Evolutionary conservation across 35 echinoderm and acorn worm species (phyloP), one percentile per base, ranked within the genome.

Genomic region (Hemicentrotus pulcherrimus): DNA sequence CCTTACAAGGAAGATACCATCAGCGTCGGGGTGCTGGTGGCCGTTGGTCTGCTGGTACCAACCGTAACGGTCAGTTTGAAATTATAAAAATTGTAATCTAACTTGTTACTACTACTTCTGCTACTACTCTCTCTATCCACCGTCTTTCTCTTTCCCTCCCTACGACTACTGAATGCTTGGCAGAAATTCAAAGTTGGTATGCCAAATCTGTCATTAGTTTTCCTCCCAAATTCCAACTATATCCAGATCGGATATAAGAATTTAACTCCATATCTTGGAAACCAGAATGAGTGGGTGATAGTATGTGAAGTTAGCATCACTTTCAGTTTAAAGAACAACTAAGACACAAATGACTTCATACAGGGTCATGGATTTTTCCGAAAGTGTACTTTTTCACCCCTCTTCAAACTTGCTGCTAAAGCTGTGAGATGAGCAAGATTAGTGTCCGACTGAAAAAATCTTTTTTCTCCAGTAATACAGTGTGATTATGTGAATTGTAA

Each of bases 1-100:
- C 97, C 97, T 8, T 99, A 97, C 95, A 96, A 94, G 28, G 32
- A 94, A 30, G 97, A 97, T 85, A 99, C 98, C 2, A 94, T 99
- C 60, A 97, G 94, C 71, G 96, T 95, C 19, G 86, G 94, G 4
- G 78, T 99, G 2, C 58, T 97, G 13, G 46, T 94, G 6, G 30
- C 95, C 48, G 95, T 99, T 0, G 96, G 96, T 88, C 11, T 97
- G 9, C 88, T 48, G 11, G 47, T 98, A 86, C 97, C 96, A 31
- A 94, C 97, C 28, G 89, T 97, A 48, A 90, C 96, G 47, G 98
- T 99, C 96, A 97, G 98, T 97, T 86, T 88, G 9, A 24, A 70
- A 50, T 41, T 41, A 41, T 41, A 41, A 0, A 41, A 41, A 41
- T 3, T 41, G 0, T 41, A 41, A 41, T 41, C 35, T n/a, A n/a